phyloP scores from a whole-genome alignment of 2,797 vertebrate species.

The Cichlasoma orientale region DNA sequence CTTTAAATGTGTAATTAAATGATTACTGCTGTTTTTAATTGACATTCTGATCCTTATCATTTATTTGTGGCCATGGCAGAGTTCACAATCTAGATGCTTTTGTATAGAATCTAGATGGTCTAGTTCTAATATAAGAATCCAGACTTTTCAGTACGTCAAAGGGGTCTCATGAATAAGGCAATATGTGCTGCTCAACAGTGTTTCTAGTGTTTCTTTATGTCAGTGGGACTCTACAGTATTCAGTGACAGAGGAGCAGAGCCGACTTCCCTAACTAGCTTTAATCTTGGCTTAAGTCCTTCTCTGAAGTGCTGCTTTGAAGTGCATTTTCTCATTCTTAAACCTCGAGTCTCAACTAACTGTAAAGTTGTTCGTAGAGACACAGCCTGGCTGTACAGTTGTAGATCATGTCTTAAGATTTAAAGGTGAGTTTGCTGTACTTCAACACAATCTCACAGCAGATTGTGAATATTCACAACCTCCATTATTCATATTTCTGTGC shows the following conservation, averaged over 20 bases:
- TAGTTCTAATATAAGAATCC: not conserved
- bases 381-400: not conserved
- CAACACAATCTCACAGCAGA: not conserved
- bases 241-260: not conserved
- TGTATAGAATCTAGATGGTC: no score
- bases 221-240: constrained; percentile 21
- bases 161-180: constrained; percentile 52
- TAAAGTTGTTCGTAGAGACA: not conserved
- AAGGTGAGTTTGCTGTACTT: not conserved
- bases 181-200: constrained; percentile 19
- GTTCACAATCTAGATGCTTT: not conserved
- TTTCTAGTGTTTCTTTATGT: constrained; percentile 48
- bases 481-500: not conserved
- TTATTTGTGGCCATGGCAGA: not conserved
- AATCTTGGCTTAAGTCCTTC: not conserved
- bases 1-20: no score
- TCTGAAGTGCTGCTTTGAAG: not conserved
- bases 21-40: not conserved
- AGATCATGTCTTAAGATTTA: not conserved
- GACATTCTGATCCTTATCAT: not conserved
- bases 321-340: not conserved
- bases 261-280: not conserved
- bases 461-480: not conserved
- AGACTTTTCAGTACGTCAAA: constrained; percentile 14
- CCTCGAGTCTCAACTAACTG: not conserved